Percentiles rank a stretch among this genome's conserved stretches.
These are phyloP conservation scores for Tachuris rubrigastra DNA, from an alignment of 2,113 vertebrate genomes.

Conservation along the genomic window DNA sequence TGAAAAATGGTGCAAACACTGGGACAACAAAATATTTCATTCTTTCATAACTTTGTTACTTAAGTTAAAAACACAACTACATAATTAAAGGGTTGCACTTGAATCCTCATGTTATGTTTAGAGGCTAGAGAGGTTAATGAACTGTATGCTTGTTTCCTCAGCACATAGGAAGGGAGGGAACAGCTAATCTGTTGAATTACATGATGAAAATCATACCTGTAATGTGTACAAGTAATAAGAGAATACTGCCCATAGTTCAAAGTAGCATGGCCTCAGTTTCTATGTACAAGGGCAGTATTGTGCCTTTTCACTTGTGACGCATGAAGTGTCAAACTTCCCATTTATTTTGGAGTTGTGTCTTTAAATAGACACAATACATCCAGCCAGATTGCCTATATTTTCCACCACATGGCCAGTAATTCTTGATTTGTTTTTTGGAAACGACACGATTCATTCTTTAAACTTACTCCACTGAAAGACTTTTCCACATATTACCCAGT, in stretches of 20 bases:
- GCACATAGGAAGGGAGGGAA: neutral
- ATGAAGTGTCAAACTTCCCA: conserved; percentile 7
- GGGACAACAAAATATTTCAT: neutral
- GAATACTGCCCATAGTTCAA: neutral
- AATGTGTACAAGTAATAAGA: neutral
- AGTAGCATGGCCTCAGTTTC: neutral
- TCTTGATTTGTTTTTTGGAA: conserved; percentile 20
- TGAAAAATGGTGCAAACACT: neutral
- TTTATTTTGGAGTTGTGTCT: conserved; percentile 27
- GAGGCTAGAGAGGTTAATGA: neutral
- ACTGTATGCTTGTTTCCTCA: neutral
- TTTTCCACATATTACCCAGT: neutral
- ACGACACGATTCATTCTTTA: conserved; percentile 4
- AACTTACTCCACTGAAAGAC: neutral
- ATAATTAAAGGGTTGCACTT: neutral
- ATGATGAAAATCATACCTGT: neutral
- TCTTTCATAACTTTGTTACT: neutral
- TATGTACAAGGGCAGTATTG: neutral
- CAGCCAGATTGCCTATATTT: conserved; percentile 40
- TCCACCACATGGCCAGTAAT: neutral
- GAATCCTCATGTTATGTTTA: neutral
- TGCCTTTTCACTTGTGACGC: neutral
- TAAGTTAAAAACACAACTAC: neutral
- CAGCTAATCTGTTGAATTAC: neutral
- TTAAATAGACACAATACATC: conserved; percentile 39